Base-by-base conservation (phyloP, 2,797 vertebrate genomes). In the Margarornis squamiger region DNA sequence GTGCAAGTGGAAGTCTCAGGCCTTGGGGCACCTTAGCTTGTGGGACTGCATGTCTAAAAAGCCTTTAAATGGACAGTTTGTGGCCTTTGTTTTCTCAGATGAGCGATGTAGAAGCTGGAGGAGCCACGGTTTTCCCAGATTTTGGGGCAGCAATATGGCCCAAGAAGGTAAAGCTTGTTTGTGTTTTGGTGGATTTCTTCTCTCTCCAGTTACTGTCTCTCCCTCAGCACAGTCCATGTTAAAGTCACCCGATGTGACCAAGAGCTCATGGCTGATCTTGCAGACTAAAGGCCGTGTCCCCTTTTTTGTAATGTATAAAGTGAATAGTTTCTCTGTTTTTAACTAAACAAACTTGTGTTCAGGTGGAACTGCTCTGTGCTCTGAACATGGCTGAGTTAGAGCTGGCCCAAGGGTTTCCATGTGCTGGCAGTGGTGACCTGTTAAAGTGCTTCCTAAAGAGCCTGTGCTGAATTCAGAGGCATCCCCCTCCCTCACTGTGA, bases 101-200 rank as follows among this genome's bases (percentile, higher is more conserved):
- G 99, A 99, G 98, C 41, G 99, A 99, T 71, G 99, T 99, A 4
- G 98, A 99, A 97, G 99, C 99, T 34, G 99, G 99, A 79, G 99
- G 99, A 67, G 99, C 99, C 20, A 99, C 99, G 0, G 99, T 99
- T 70, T 99, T 99, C 88, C 99, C 99, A 52, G 99, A 99, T 94
- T 99, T 99, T 95, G 99, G 99, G 79, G 99, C 99, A 91, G 98
- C 98, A 34, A 98, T 99, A 97, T 98, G 97, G 97, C 99, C 99
- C 8, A 98, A 98, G 97, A 99, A 99, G 99, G 99, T 99, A 96
- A 97, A 36, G 59, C 29, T 38, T 71, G 7, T 43, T 36, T 17
- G 8, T 51, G 7, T 65, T 27, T 71, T 34, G 26, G 38, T 71
- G 78, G 30, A n/a, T 65, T 87, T 51, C 12, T 68, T 17, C 39